Evolutionary conservation across 2,113 vertebrate species (phyloP).

Genomic region (Arizona elegans): DNA sequence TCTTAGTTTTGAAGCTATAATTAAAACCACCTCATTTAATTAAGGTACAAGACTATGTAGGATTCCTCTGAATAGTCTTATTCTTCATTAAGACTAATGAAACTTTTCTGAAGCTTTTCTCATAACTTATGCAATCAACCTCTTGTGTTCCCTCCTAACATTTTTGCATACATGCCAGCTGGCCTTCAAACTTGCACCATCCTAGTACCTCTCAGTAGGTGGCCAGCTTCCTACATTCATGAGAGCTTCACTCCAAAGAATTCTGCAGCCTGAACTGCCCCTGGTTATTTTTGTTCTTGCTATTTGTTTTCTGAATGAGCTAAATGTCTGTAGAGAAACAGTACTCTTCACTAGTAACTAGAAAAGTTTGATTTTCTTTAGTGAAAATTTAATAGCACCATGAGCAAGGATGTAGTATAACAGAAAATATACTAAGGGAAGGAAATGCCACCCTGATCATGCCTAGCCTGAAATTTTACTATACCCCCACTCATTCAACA

Average conservation of each 20-base stretch:
- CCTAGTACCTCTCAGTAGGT: constrained; percentile 7
- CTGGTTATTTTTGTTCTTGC: neutral
- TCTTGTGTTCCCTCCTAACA: too few relatives aligned
- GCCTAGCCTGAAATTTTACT: neutral
- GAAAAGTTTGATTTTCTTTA: neutral
- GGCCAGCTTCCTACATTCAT: neutral
- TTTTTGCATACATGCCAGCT: neutral
- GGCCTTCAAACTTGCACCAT: neutral
- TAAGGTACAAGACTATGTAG: neutral
- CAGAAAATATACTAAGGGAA: neutral
- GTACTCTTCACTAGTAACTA: neutral
- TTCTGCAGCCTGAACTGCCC: neutral
- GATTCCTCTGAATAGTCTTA: neutral
- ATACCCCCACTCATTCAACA: neutral
- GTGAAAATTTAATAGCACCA: neutral
- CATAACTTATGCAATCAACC: neutral
- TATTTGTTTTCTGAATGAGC: neutral
- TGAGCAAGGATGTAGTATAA: neutral
- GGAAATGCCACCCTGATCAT: too few relatives aligned
- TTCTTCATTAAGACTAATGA: neutral
- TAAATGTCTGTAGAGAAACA: neutral
- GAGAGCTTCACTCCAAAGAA: neutral
- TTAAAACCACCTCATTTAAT: neutral
- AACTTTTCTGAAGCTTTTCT: neutral
- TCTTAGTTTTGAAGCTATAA: neutral